Evolutionary conservation across 1,140 invertebrate genomes (phyloP), one percentile per base, ranked within the genome.

Genomic region (Anastrepha ludens): DNA sequence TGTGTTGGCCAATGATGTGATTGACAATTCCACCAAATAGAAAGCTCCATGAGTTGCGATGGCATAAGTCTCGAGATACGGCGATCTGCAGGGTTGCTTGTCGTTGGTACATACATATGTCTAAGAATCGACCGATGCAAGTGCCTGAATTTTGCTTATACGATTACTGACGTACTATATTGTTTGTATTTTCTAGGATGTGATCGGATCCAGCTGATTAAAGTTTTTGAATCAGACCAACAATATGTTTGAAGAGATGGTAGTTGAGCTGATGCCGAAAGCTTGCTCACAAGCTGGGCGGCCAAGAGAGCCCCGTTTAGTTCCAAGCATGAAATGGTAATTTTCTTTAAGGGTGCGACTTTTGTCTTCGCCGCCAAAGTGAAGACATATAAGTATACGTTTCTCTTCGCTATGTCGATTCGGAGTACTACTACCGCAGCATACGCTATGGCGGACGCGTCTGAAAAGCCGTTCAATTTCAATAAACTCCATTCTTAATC

Each of bases 191-290:
- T 86, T 41, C 86, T 13, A 47, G 5, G 59, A 9, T 86, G 29
- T 39, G 86, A 86, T 17, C 62, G 55, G 15, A 86, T 86, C 86
- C 86, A 86, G 47, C 62, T 64, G 41, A 87, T 47, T 4, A 39
- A 62, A 2, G 86, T 70, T 86, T 86, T 62, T 41, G 58, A 64
- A 39, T 86, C 74, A 7, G 74, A 81, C 74, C 74, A 81, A 47
- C 17, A 81, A 11, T 44, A 81, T 81, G 2, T 81, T 11, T 47
- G 44, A 5, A 55, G 17, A 8, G 6, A 17, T 44, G 41, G 41
- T 44, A 81, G 17, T n/a, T 81, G 15, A 81, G 7, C 1, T 81
- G 15, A 4, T 8, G 5, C 11, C 17, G 6, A 29, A 59, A 60
- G n/a, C 58, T 29, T 9, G 50, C 3, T 58, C 5, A n/a, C 50